Evolutionary conservation across 2,888 invertebrate species (phyloP).

Genomic region (Aphidius colemani): DNA sequence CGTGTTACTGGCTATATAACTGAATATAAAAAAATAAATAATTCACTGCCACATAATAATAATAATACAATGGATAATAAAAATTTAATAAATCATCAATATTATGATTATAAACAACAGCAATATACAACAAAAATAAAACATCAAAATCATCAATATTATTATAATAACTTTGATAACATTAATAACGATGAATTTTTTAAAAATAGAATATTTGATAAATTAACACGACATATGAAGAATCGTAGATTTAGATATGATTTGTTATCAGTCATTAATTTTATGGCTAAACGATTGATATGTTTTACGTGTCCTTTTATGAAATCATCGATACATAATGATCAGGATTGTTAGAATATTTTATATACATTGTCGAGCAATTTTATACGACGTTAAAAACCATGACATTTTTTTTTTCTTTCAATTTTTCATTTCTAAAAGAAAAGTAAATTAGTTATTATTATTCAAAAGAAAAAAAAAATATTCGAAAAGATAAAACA

Average conservation of each 20-base stretch:
- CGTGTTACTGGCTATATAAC: constrained; percentile 42
- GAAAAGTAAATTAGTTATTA: too few species aligned
- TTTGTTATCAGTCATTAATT: constrained; percentile 47
- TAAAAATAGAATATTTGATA: constrained; percentile 29
- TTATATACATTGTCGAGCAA: constrained; percentile 10
- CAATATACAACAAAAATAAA: constrained; percentile 20
- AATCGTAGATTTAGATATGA: constrained; percentile 39
- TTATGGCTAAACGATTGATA: constrained; percentile 51
- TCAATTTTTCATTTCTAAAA: too few species aligned
- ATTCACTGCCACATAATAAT: constrained; percentile 50
- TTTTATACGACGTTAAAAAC: not conserved
- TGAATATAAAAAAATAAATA: constrained; percentile 41
- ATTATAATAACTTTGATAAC: constrained; percentile 33
- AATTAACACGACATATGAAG: constrained; percentile 32
- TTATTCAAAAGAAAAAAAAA: not conserved
- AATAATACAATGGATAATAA: constrained; percentile 39
- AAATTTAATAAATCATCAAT: constrained; percentile 46
- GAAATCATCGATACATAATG: constrained; percentile 35
- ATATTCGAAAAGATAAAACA: not conserved
- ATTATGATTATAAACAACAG: constrained; percentile 35
- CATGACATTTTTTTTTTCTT: not conserved
- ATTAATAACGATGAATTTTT: constrained; percentile 35
- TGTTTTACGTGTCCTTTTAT: constrained; percentile 47
- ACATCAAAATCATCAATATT: constrained; percentile 23
- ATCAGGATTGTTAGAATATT: constrained; percentile 33